These are phyloP conservation scores for Hemiprocne comata DNA, from an alignment of 2,113 vertebrate genomes.

Conservation along the genomic window DNA sequence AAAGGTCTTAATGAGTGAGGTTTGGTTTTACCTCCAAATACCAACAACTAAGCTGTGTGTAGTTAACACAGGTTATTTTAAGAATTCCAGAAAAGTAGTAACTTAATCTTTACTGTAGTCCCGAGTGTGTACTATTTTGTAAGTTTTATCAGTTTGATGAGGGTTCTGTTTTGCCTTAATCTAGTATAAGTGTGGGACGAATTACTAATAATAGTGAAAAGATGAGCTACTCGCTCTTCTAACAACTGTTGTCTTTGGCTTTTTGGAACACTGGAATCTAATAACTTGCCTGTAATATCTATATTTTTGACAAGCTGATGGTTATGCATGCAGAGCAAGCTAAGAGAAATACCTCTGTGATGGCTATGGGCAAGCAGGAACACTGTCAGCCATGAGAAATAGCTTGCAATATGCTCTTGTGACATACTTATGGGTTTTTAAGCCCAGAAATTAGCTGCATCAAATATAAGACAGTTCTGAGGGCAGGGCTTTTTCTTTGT, in stretches of 20 bases:
- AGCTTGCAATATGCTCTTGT: neutral
- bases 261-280: neutral
- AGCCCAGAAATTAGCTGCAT: constrained; percentile 34
- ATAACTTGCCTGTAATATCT: neutral
- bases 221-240: neutral
- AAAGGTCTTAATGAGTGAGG: neutral
- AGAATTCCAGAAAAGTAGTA: neutral
- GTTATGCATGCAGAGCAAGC: neutral
- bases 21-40: neutral
- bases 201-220: neutral
- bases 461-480: neutral
- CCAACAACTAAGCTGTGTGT: neutral
- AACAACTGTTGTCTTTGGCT: neutral
- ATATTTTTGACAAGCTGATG: neutral
- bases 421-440: neutral
- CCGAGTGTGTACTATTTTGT: neutral
- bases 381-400: neutral
- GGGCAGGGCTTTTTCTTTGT: constrained; percentile 45
- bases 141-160: neutral
- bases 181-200: neutral
- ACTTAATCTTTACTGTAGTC: neutral
- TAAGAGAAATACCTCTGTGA: neutral
- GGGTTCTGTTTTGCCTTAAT: neutral
- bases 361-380: neutral
- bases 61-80: neutral